phyloP scores from a whole-genome alignment of 1,140 invertebrate species.

The Mamestra configurata region DNA sequence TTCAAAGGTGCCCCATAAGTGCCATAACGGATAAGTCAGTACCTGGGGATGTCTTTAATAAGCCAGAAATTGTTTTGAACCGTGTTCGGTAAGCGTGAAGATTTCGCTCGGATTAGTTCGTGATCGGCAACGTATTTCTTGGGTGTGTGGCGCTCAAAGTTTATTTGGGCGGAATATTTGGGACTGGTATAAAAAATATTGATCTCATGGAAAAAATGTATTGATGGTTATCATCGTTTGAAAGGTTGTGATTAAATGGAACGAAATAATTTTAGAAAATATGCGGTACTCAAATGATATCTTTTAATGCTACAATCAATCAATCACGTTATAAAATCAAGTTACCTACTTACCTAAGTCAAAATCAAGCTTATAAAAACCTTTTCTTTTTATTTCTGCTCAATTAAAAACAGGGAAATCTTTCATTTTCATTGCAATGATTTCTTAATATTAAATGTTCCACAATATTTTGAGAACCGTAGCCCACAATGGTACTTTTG shows the following conservation, averaged over 20 bases:
- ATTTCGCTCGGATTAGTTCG: constrained; percentile 79
- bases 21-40: constrained; percentile 55
- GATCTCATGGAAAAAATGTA: neutral
- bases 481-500: constrained; percentile 62
- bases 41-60: constrained; percentile 78
- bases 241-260: too few species aligned
- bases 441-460: neutral
- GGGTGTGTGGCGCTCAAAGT: constrained; percentile 71
- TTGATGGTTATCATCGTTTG: neutral
- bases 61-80: constrained; percentile 85
- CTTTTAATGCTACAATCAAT: too few species aligned
- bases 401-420: too few species aligned
- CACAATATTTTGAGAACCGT: constrained; percentile 66
- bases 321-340: too few species aligned
- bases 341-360: too few species aligned
- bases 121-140: constrained; percentile 67
- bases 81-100: constrained; percentile 81
- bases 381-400: too few species aligned
- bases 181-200: neutral
- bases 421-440: too few species aligned
- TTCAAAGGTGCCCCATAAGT: constrained; percentile 43
- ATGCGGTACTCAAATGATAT: too few species aligned
- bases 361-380: too few species aligned
- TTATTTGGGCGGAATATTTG: neutral
- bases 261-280: too few species aligned